These are phyloP conservation scores for Nemopilema nomurai DNA, from an alignment of 30 jellyfish, hydroid and myxozoan species.

Conservation along the genomic window DNA sequence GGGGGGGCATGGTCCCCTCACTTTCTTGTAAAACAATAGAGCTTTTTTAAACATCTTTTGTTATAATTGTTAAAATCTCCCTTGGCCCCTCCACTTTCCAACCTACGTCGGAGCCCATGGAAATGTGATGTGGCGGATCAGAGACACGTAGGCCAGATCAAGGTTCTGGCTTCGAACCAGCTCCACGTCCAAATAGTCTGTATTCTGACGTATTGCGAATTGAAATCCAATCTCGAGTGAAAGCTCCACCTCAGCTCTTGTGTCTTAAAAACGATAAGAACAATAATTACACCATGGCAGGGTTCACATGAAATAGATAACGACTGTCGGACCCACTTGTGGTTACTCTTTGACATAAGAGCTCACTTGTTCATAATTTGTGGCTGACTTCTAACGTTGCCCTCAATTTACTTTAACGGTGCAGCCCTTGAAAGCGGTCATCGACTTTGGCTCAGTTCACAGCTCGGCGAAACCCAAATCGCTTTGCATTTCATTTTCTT, in stretches of 20 bases:
- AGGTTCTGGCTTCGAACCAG: background rate
- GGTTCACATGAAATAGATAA: conserved; percentile 22
- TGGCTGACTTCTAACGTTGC: conserved; percentile 59
- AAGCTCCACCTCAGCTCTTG: background rate
- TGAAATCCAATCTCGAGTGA: background rate
- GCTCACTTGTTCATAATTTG: conserved; percentile 33
- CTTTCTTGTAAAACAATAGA: too few species aligned
- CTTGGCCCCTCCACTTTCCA: too few species aligned
- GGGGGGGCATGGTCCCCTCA: too few species aligned
- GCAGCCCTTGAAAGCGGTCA: conserved; percentile 49
- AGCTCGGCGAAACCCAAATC: conserved; percentile 48
- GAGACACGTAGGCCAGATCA: background rate
- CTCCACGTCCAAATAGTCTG: background rate
- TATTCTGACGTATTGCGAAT: background rate
- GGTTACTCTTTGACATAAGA: conserved; percentile 29
- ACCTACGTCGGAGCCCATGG: too few species aligned
- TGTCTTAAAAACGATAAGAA: background rate
- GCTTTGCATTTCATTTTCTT: conserved; percentile 14
- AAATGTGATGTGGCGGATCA: background rate
- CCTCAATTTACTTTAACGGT: conserved; percentile 46
- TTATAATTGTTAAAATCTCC: too few species aligned
- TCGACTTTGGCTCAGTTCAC: conserved; percentile 14
- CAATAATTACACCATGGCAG: background rate
- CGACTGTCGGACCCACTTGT: conserved; percentile 30
- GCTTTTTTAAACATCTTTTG: too few species aligned